Percentiles rank a stretch among this genome's conserved stretches.
Conservation (phyloP, 2,797 vertebrate species). For the Streptopelia turtur region DNA sequence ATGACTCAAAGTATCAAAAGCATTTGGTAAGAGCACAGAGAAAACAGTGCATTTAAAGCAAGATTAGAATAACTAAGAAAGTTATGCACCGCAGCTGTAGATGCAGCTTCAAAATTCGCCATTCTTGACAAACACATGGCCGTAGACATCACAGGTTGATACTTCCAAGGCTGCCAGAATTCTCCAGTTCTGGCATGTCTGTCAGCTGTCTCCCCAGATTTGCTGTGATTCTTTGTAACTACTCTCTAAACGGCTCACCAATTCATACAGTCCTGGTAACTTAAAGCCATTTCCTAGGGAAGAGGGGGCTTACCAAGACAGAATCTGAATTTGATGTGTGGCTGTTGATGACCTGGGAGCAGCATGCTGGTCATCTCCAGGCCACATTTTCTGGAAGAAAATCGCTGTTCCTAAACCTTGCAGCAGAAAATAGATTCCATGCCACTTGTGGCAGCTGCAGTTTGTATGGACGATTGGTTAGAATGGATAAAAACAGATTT, state of each 20-base stretch:
- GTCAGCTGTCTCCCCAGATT: not conserved
- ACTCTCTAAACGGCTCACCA: not conserved
- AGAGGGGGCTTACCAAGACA: not conserved
- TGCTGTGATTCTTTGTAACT: not conserved
- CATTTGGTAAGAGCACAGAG: not conserved
- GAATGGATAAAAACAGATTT: constrained; percentile 75
- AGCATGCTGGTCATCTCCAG: not conserved
- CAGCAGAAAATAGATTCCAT: constrained; percentile 29
- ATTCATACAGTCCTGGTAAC: not conserved
- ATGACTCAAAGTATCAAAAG: not conserved
- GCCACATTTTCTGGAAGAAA: not conserved
- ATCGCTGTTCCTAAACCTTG: constrained; percentile 30
- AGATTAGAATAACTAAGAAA: not conserved
- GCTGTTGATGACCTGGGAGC: not conserved
- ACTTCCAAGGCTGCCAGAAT: not conserved
- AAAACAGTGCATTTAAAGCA: not conserved
- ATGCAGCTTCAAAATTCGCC: not conserved
- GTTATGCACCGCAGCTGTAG: accelerated
- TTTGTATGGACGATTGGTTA: constrained; percentile 66
- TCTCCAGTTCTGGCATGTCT: not conserved
- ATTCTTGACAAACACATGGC: not conserved
- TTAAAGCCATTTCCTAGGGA: not conserved
- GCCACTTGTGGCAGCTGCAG: constrained; percentile 62
- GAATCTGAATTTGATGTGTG: not conserved
- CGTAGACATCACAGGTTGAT: not conserved